A percentile compares a stretch with the other conserved stretches of the same genome.
phyloP scores from a whole-genome alignment of 1,140 invertebrate species.

The Drosophila nigrodunni region DNA sequence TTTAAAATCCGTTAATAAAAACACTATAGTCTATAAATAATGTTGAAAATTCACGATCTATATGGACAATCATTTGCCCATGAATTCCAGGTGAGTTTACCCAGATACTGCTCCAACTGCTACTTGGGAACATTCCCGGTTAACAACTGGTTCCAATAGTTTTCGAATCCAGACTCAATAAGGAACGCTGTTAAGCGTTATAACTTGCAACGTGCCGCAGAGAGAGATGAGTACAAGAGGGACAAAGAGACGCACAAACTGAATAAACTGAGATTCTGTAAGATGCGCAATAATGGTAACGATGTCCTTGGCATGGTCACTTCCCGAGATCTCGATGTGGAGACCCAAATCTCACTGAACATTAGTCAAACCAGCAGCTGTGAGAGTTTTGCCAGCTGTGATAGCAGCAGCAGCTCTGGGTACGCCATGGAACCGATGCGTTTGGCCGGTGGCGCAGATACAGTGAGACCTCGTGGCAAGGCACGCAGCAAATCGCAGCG shows the following conservation, averaged over 20 bases:
- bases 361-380: background rate
- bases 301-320: constrained; percentile 64
- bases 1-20: constrained; percentile 3
- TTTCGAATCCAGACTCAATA: constrained; percentile 61
- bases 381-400: background rate
- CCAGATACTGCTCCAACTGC: background rate
- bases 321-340: constrained; percentile 57
- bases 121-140: background rate
- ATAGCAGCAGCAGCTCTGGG: background rate
- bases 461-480: background rate
- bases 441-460: constrained; percentile 30
- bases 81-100: constrained; percentile 67
- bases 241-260: constrained; percentile 26
- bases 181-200: constrained; percentile 60
- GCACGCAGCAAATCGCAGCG: background rate
- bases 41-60: constrained; percentile 42
- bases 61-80: constrained; percentile 23
- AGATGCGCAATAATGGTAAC: constrained; percentile 45
- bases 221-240: constrained; percentile 48
- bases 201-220: constrained; percentile 59
- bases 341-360: constrained; percentile 59
- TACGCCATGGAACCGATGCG: background rate
- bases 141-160: constrained; percentile 35
- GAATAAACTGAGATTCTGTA: constrained; percentile 53
- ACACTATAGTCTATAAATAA: constrained; percentile 3